Evolutionary conservation across 2,113 vertebrate genomes (phyloP).

Genomic region (Leucoraja erinaceus): DNA sequence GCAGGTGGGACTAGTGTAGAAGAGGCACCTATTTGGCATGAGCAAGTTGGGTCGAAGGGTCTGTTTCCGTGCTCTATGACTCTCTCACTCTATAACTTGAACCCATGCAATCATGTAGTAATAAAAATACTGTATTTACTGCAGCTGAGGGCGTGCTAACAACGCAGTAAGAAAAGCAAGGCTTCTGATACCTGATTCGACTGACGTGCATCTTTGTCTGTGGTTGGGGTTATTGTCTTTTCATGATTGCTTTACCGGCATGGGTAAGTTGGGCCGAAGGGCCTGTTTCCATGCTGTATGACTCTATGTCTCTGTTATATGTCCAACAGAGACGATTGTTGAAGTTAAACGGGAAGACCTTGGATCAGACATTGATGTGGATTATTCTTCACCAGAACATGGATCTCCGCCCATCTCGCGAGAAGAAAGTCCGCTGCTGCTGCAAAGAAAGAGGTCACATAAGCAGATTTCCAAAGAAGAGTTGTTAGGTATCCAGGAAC

Average conservation of each 20-base stretch:
- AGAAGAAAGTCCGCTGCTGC: not conserved
- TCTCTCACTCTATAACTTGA: not conserved
- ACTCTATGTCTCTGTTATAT: not conserved
- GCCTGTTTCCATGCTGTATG: too few species aligned
- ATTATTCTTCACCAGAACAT: slow-evolving; percentile 32
- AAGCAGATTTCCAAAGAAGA: slow-evolving; percentile 19
- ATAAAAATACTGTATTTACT: not conserved
- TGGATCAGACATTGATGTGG: not conserved
- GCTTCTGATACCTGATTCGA: too few species aligned
- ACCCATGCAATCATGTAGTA: not conserved
- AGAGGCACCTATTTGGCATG: too few species aligned
- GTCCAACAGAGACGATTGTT: slow-evolving; percentile 12
- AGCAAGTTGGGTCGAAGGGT: too few species aligned
- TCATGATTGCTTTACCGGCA: not conserved
- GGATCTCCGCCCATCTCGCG: not conserved
- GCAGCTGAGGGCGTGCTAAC: too few species aligned
- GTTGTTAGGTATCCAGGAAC: not conserved
- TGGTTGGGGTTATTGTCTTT: not conserved
- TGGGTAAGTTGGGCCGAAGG: too few species aligned
- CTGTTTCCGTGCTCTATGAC: too few species aligned
- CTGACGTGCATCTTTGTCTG: not conserved
- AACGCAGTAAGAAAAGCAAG: too few species aligned
- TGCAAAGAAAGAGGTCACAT: not conserved
- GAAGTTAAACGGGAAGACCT: slow-evolving; percentile 16
- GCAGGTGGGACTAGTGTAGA: too few species aligned